Conservation (phyloP, 2,888 invertebrate genomes). For the Latrodectus elegans region DNA sequence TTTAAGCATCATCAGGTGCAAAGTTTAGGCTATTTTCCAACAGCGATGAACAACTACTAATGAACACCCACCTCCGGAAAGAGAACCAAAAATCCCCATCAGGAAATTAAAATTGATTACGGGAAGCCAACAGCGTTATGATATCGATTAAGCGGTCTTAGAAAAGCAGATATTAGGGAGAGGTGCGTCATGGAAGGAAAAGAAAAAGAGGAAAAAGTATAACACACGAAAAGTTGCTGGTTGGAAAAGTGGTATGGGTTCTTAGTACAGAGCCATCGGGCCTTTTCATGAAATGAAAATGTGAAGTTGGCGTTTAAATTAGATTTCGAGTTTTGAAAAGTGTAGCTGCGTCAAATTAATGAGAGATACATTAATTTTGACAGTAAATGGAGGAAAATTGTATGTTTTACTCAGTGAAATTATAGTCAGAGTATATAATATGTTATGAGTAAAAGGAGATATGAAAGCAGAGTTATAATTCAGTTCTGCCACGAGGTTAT, state of each 20-base stretch:
- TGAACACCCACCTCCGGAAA: slow-evolving; percentile 43
- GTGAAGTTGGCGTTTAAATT: slow-evolving; percentile 5
- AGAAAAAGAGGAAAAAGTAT: slow-evolving; percentile 14
- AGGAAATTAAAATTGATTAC: slow-evolving; percentile 66
- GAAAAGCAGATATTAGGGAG: slow-evolving; percentile 35
- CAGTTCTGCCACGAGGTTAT: no score
- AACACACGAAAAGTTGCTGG: slow-evolving; percentile 10
- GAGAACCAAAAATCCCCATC: slow-evolving; percentile 41
- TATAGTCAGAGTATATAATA: no score
- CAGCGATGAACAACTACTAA: slow-evolving; percentile 19
- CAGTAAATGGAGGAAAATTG: background rate
- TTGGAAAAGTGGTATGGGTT: background rate
- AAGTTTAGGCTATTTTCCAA: no score
- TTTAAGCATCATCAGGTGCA: no score
- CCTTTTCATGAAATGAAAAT: background rate
- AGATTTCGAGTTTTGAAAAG: slow-evolving; percentile 1
- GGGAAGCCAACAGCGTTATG: slow-evolving; percentile 60
- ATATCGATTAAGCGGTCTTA: slow-evolving; percentile 45
- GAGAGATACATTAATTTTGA: background rate
- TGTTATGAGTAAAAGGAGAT: no score
- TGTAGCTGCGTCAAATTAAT: slow-evolving; percentile 2
- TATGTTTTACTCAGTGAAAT: no score
- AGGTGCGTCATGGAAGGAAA: background rate
- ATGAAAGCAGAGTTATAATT: no score
- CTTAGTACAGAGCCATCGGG: background rate